phyloP scores from a whole-genome alignment of 2,888 invertebrate genomes.

The Stegana nigrithorax region DNA sequence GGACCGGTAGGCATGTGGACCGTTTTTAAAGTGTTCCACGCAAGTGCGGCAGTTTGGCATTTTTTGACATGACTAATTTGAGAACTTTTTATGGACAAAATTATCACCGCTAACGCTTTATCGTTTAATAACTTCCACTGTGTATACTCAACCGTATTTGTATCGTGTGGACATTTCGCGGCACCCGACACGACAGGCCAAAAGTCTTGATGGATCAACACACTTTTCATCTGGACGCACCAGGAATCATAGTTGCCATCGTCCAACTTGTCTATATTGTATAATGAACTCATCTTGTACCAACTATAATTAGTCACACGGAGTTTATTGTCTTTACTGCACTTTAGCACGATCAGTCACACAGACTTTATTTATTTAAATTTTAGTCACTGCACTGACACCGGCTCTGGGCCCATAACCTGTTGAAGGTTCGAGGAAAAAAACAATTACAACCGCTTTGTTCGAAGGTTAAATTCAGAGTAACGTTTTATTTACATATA shows the following conservation, averaged over 20 bases:
- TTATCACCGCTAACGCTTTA: background rate
- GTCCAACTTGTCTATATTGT: slow-evolving; percentile 23
- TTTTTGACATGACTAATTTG: background rate
- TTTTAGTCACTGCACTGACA: too few relatives aligned
- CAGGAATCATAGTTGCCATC: slow-evolving; percentile 21
- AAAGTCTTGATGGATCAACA: slow-evolving; percentile 14
- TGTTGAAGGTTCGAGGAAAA: background rate
- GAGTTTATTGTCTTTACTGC: too few relatives aligned
- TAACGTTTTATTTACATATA: too few relatives aligned
- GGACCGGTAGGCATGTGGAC: background rate
- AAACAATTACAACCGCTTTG: too few relatives aligned
- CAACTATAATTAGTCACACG: background rate
- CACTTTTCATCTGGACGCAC: slow-evolving; percentile 28
- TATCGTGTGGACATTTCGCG: too few relatives aligned
- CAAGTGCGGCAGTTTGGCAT: background rate
- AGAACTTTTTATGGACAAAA: background rate
- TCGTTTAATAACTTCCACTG: background rate
- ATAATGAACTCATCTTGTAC: too few relatives aligned
- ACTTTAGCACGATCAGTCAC: background rate
- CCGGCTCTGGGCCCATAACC: background rate
- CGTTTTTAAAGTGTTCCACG: background rate
- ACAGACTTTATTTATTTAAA: background rate
- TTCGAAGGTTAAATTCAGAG: too few relatives aligned
- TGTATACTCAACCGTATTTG: too few relatives aligned
- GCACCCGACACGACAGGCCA: slow-evolving; percentile 2